Conservation (phyloP, 1,140 invertebrate species). For the Lerema accius region DNA sequence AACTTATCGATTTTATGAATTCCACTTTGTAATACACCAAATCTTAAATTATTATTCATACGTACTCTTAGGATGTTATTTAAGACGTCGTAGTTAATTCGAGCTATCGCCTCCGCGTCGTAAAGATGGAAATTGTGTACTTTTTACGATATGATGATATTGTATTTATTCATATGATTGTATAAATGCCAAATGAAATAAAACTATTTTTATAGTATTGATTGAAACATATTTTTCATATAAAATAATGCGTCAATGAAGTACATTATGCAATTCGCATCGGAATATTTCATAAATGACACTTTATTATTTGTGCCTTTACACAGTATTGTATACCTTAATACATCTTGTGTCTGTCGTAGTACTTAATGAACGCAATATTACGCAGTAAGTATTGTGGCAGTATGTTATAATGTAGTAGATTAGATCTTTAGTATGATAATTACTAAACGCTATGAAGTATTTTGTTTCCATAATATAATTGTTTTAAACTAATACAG, state of each 20-base stretch:
- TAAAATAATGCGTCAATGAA: constrained; percentile 46
- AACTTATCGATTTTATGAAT: constrained; percentile 60
- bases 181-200: constrained; percentile 72
- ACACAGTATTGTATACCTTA: constrained; percentile 64
- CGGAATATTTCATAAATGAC: constrained; percentile 47
- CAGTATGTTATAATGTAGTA: constrained; percentile 45
- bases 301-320: constrained; percentile 76
- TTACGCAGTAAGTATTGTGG: constrained; percentile 40
- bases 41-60: constrained; percentile 40
- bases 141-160: constrained; percentile 23
- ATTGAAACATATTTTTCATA: constrained; percentile 65
- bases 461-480: constrained; percentile 12
- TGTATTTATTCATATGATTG: constrained; percentile 60
- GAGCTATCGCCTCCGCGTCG: constrained; percentile 17
- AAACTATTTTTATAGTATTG: constrained; percentile 75
- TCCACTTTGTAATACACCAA: constrained; percentile 69
- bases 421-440: constrained; percentile 41
- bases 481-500: constrained; percentile 15
- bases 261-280: constrained; percentile 39
- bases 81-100: constrained; percentile 20
- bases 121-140: constrained; percentile 12
- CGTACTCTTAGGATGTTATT: constrained; percentile 35
- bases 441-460: constrained; percentile 22
- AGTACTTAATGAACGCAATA: constrained; percentile 63
- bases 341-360: constrained; percentile 49